A percentile compares a stretch with the other conserved stretches of the same genome.
These are phyloP conservation scores for Sterrhoptilus dennistouni DNA, from an alignment of 2,113 vertebrate genomes.

Conservation along the genomic window DNA sequence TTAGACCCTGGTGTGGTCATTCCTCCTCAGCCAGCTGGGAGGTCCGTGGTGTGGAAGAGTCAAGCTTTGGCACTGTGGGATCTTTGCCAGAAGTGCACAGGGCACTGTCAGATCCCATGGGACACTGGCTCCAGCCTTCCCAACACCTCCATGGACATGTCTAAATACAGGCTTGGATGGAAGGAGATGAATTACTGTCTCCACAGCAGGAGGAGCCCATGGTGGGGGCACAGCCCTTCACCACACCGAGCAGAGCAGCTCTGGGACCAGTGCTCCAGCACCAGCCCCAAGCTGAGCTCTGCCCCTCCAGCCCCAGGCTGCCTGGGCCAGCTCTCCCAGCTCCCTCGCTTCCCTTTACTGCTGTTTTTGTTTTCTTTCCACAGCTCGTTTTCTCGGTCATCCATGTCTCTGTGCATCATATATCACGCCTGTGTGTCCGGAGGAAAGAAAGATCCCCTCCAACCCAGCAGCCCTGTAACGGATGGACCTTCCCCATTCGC, in stretches of 20 bases:
- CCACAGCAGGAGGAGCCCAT: background rate
- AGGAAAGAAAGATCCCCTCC: constrained; percentile 66
- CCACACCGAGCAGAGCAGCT: background rate
- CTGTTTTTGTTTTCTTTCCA: constrained; percentile 64
- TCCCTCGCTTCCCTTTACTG: background rate
- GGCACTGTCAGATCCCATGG: background rate
- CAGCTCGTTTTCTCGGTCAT: constrained; percentile 61
- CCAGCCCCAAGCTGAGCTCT: background rate
- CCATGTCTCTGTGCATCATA: constrained; percentile 71
- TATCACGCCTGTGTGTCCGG: constrained; percentile 65
- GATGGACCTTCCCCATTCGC: constrained; percentile 74
- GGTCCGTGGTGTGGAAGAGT: background rate
- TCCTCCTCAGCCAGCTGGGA: background rate
- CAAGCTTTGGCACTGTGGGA: background rate
- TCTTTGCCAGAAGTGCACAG: background rate
- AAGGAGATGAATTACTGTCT: background rate
- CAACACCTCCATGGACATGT: background rate
- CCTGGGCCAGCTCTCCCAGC: background rate
- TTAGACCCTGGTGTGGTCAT: background rate
- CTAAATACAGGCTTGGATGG: background rate
- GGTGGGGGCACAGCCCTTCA: background rate
- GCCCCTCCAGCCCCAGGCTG: background rate
- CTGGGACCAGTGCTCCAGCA: background rate
- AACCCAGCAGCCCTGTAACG: constrained; percentile 63
- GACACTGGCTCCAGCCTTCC: background rate